phyloP scores from a whole-genome alignment of 2,797 vertebrate genomes.

The Chrysolophus pictus region DNA sequence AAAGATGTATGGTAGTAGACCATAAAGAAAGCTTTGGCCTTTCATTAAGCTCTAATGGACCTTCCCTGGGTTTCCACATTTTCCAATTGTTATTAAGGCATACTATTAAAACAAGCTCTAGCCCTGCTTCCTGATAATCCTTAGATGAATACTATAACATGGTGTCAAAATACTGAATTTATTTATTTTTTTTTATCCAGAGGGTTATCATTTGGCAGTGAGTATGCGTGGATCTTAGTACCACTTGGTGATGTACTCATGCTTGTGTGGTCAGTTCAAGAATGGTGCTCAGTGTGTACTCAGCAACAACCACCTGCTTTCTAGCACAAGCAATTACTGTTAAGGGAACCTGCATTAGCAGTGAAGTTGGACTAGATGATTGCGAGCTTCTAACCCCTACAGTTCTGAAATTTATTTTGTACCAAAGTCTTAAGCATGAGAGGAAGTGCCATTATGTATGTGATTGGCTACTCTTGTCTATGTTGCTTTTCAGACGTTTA shows the following conservation, averaged over 20 bases:
- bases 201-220: not conserved
- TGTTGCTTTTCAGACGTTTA: not conserved
- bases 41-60: not conserved
- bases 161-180: not conserved
- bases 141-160: not conserved
- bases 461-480: not conserved
- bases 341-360: not conserved
- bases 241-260: rapidly evolving
- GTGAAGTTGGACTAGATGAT: not conserved
- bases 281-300: not conserved
- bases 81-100: not conserved
- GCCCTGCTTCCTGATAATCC: not conserved
- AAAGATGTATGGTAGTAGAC: not conserved
- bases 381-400: not conserved
- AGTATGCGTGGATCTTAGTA: not conserved
- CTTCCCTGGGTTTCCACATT: not conserved
- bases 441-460: rapidly evolving
- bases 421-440: not conserved
- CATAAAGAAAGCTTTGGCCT: not conserved
- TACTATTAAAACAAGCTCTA: not conserved
- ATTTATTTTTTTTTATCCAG: rapidly evolving
- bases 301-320: not conserved
- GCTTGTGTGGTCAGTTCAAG: not conserved
- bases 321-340: not conserved
- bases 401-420: not conserved